A percentile compares a stretch with the other conserved stretches of the same genome.
These are phyloP conservation scores for Bradynema listronoti DNA, from an alignment of 1,140 invertebrate genomes.

Conservation along the genomic window DNA sequence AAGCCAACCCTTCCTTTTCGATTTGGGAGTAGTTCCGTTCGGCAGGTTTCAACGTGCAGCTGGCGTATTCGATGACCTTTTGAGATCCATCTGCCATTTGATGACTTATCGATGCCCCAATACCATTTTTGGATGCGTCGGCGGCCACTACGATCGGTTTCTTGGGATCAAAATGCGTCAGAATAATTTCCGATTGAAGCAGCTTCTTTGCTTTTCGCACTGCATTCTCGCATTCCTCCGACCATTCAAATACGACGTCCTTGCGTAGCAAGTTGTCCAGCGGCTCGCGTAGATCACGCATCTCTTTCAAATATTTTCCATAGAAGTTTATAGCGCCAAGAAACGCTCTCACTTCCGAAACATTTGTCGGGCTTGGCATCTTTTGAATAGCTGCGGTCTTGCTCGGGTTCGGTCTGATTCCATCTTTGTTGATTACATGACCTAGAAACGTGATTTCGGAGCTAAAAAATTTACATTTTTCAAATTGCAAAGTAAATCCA, in stretches of 20 bases:
- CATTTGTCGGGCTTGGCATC: too few relatives aligned
- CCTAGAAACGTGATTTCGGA: too few relatives aligned
- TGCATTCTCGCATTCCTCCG: neutral
- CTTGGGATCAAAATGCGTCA: constrained; percentile 58
- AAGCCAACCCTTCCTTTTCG: constrained; percentile 60
- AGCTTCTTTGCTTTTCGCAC: constrained; percentile 48
- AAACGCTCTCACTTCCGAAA: constrained; percentile 27
- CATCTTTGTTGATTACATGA: too few relatives aligned
- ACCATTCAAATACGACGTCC: constrained; percentile 14
- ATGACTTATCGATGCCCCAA: constrained; percentile 61
- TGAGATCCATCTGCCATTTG: constrained; percentile 54
- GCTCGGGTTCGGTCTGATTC: too few relatives aligned
- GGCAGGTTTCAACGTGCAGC: constrained; percentile 58
- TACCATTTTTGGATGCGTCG: constrained; percentile 60
- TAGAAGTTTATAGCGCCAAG: constrained; percentile 46
- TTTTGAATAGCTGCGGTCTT: too few relatives aligned
- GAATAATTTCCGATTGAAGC: constrained; percentile 38
- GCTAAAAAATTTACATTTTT: too few relatives aligned
- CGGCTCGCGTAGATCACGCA: constrained; percentile 22
- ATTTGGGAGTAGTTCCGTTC: constrained; percentile 62
- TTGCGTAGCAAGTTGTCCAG: constrained; percentile 30
- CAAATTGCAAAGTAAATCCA: too few relatives aligned
- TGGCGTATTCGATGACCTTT: constrained; percentile 59
- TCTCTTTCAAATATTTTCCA: constrained; percentile 18
- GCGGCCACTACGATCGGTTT: constrained; percentile 58